Percentiles rank a stretch among this genome's conserved stretches.
phyloP scores from a whole-genome alignment of 1,140 invertebrate species.

The Dufourea novaeangliae region DNA sequence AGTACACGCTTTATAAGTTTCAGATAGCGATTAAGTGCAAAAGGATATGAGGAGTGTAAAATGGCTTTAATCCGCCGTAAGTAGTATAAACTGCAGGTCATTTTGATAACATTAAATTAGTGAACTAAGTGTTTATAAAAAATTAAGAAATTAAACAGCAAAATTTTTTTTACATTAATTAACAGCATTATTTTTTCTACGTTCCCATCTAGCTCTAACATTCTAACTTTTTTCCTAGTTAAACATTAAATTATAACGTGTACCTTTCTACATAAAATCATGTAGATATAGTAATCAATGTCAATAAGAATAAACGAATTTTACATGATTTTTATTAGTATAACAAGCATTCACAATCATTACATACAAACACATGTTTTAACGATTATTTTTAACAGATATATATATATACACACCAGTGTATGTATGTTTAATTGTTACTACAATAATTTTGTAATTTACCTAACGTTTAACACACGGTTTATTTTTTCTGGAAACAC shows the following conservation, averaged over 20 bases:
- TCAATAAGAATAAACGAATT: not conserved
- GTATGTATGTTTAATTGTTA: not conserved
- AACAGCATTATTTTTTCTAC: not conserved
- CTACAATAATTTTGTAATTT: not conserved
- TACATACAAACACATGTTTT: conserved; percentile 8
- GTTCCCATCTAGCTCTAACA: not conserved
- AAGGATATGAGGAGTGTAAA: not conserved
- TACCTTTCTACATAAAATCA: not conserved
- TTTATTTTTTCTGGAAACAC: not conserved
- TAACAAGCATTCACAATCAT: not conserved
- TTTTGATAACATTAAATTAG: not conserved
- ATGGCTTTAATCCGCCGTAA: not conserved
- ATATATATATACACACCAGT: not conserved
- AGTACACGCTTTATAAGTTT: not conserved
- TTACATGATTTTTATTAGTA: not conserved
- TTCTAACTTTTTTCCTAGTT: not conserved
- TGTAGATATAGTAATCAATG: not conserved
- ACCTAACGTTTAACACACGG: not conserved
- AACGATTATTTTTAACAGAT: not conserved
- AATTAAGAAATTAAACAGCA: not conserved
- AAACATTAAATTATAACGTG: not conserved
- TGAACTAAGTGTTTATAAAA: not conserved
- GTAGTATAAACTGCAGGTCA: not conserved
- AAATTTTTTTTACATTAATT: not conserved
- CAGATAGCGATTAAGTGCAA: not conserved